Conservation (phyloP, 2,113 vertebrate genomes). For the Oceanites oceanicus region DNA sequence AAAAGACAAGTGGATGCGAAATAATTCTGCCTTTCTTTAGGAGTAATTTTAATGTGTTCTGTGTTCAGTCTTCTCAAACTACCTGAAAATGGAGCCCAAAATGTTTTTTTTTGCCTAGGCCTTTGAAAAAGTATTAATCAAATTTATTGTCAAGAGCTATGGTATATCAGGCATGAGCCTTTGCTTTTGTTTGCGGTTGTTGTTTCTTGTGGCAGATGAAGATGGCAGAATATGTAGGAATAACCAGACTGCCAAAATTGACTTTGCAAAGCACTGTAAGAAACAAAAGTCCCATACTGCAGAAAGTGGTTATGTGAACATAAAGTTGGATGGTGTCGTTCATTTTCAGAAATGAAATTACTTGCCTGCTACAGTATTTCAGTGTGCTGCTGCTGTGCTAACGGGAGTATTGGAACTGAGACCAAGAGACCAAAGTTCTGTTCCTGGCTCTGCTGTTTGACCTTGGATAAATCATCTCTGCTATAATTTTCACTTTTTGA, state of each 20-base stretch:
- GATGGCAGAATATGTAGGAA: neutral
- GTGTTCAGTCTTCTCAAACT: neutral
- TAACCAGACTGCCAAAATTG: neutral
- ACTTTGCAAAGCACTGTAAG: neutral
- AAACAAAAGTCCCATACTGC: neutral
- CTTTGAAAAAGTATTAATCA: neutral
- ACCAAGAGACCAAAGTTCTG: neutral
- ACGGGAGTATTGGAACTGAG: neutral
- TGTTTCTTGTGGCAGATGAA: neutral
- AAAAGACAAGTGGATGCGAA: neutral
- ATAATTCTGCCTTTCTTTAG: neutral
- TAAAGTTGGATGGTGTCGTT: neutral
- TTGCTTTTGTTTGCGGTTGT: neutral
- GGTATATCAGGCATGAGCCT: neutral
- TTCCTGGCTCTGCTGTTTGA: neutral
- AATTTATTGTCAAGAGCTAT: neutral
- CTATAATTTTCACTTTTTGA: neutral
- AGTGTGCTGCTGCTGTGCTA: neutral
- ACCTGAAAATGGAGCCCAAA: neutral
- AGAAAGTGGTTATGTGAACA: neutral
- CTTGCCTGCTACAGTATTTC: neutral
- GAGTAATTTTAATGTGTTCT: neutral
- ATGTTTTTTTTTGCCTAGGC: neutral
- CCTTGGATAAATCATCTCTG: neutral
- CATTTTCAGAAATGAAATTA: neutral